Conservation (phyloP, 2,888 invertebrate genomes). For the Agonopterix heracliana region DNA sequence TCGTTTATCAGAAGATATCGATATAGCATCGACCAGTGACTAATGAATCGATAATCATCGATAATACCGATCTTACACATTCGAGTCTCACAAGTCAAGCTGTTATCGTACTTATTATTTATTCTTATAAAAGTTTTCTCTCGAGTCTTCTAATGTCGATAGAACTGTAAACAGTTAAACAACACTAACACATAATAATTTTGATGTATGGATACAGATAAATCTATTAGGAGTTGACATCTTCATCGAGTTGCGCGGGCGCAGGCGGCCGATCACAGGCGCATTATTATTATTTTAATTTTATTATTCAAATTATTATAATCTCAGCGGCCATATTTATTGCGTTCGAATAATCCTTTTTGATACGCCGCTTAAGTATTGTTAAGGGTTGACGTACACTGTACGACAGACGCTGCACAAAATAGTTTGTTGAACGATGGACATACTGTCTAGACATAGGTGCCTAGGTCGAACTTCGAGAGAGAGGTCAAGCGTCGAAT, state of each 20-base stretch:
- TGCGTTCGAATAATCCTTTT: conserved; percentile 60
- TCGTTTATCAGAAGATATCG: conserved; percentile 29
- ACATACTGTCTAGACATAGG: too few relatives aligned
- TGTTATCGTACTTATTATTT: too few relatives aligned
- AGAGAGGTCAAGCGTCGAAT: too few relatives aligned
- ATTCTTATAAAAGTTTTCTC: too few relatives aligned
- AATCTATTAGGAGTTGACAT: conserved; percentile 66
- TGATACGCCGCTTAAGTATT: conserved; percentile 62
- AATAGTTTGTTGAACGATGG: too few relatives aligned
- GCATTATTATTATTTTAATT: conserved; percentile 67
- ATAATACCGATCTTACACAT: conserved; percentile 19
- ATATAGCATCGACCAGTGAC: conserved; percentile 33
- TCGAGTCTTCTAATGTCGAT: too few relatives aligned
- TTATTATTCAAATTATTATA: conserved; percentile 73
- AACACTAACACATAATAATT: conserved; percentile 42
- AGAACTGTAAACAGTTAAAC: conserved; percentile 23
- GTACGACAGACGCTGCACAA: neutral
- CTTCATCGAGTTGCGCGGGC: conserved; percentile 25
- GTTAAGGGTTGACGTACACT: conserved; percentile 23
- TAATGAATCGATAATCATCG: conserved; percentile 55
- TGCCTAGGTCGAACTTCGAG: too few relatives aligned
- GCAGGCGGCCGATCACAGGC: conserved; percentile 37
- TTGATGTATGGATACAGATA: conserved; percentile 54
- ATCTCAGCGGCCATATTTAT: conserved; percentile 68
- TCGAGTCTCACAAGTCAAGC: too few relatives aligned